Evolutionary conservation across 1,140 invertebrate genomes (phyloP).

Genomic region (Drosophila insularis): DNA sequence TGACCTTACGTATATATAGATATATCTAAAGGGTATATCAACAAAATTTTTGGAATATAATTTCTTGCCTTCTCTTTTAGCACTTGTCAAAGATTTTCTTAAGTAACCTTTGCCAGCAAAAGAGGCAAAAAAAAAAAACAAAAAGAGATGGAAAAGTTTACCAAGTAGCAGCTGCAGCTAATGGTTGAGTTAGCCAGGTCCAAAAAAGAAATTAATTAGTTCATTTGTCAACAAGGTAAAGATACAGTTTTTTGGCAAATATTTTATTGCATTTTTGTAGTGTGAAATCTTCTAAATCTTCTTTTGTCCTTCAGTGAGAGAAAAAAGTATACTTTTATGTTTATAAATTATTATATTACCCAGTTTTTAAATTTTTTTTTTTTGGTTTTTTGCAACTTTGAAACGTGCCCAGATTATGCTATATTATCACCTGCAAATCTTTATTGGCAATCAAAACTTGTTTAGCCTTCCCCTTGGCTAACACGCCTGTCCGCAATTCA

Average conservation of each 20-base stretch:
- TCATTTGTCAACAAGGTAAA: conserved; percentile 43
- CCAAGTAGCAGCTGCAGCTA: conserved; percentile 59
- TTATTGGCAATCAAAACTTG: conserved; percentile 81
- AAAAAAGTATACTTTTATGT: not conserved
- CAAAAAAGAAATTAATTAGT: conserved; percentile 67
- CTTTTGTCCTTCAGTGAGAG: too few relatives aligned
- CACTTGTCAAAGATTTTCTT: conserved; percentile 51
- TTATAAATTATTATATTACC: not conserved
- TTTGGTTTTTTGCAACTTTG: conserved; percentile 15
- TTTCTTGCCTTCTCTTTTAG: not conserved
- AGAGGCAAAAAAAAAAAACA: too few relatives aligned
- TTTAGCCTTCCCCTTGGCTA: conserved; percentile 1
- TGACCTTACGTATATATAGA: not conserved
- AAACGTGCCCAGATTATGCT: conserved; percentile 78
- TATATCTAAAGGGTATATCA: not conserved
- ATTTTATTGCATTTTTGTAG: not conserved
- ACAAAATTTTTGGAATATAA: not conserved
- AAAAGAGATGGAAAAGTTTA: conserved; percentile 14
- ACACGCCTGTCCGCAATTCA: conserved; percentile 17
- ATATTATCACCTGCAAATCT: conserved; percentile 81
- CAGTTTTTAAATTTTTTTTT: not conserved
- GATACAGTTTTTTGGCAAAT: too few relatives aligned
- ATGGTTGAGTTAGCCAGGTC: conserved; percentile 47
- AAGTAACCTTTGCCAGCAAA: conserved; percentile 38
- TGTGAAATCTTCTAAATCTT: conserved; percentile 2